A percentile compares a stretch with the other conserved stretches of the same genome.
Conservation (phyloP, 2,113 vertebrate species). For the Kryptolebias marmoratus region DNA sequence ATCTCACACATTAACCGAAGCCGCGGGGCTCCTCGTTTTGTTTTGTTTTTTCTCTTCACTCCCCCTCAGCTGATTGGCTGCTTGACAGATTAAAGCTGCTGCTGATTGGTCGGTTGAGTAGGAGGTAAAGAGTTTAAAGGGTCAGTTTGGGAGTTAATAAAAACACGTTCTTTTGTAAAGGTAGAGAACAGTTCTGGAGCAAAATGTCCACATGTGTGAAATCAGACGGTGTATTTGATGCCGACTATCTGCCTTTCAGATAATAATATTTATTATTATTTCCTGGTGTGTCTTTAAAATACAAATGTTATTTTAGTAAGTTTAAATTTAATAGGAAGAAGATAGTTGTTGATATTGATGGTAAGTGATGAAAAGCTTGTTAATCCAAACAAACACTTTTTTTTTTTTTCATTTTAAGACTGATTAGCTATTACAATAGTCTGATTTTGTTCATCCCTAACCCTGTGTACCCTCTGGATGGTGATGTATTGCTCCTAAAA, state of each 20-base stretch:
- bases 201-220: not conserved
- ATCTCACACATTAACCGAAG: not conserved
- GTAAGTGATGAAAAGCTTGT: no score
- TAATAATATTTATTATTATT: no score
- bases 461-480: not conserved
- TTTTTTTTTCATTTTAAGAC: no score
- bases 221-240: no score
- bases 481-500: not conserved
- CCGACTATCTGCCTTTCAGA: no score
- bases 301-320: no score
- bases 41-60: conserved; percentile 12
- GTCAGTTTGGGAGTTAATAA: conserved; percentile 7
- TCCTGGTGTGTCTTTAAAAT: no score
- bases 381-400: no score
- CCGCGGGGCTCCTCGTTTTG: not conserved
- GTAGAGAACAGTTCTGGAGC: not conserved
- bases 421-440: no score
- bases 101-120: conserved; percentile 59
- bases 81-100: not conserved
- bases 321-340: no score
- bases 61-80: conserved; percentile 64
- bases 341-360: no score
- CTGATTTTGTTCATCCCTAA: no score
- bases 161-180: not conserved
- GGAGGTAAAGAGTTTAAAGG: conserved; percentile 28